Conservation (phyloP, 2,888 invertebrate species). For the Lasioglossum zephyrum region DNA sequence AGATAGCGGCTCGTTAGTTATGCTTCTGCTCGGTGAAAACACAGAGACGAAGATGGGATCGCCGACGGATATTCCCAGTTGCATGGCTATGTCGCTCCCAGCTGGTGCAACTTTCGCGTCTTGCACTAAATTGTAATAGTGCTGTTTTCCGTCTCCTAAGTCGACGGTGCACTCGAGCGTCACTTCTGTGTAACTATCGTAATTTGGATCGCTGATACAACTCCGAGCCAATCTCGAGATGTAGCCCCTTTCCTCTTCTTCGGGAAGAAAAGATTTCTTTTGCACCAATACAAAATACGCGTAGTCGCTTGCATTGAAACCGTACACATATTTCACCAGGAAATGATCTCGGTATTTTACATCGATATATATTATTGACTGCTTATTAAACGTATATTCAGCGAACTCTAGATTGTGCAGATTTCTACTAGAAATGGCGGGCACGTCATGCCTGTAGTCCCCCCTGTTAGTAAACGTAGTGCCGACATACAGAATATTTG, state of each 20-base stretch:
- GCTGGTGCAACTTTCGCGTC: conserved; percentile 96
- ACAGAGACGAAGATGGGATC: conserved; percentile 94
- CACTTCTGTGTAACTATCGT: conserved; percentile 98
- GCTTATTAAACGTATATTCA: conserved; percentile 93
- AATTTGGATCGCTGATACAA: conserved; percentile 97
- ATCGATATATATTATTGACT: conserved; percentile 94
- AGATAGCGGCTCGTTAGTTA: conserved; percentile 92
- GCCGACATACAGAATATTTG: conserved; percentile 95
- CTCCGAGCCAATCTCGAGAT: conserved; percentile 95
- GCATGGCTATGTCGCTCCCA: conserved; percentile 92
- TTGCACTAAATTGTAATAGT: conserved; percentile 94
- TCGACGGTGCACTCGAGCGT: conserved; percentile 94
- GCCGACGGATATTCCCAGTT: conserved; percentile 92
- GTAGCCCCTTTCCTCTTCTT: conserved; percentile 95
- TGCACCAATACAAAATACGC: conserved; percentile 98
- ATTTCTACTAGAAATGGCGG: conserved; percentile 95
- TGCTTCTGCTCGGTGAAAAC: conserved; percentile 95
- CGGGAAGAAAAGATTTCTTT: conserved; percentile 94
- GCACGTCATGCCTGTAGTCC: conserved; percentile 96
- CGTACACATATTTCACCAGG: conserved; percentile 97
- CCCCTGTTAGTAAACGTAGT: conserved; percentile 97
- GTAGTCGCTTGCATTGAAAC: conserved; percentile 97
- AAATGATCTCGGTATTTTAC: conserved; percentile 97
- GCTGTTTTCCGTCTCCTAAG: conserved; percentile 85
- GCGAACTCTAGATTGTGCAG: conserved; percentile 92